Conservation (phyloP, 2,113 vertebrate species). For the Paracanthobrama guichenoti region DNA sequence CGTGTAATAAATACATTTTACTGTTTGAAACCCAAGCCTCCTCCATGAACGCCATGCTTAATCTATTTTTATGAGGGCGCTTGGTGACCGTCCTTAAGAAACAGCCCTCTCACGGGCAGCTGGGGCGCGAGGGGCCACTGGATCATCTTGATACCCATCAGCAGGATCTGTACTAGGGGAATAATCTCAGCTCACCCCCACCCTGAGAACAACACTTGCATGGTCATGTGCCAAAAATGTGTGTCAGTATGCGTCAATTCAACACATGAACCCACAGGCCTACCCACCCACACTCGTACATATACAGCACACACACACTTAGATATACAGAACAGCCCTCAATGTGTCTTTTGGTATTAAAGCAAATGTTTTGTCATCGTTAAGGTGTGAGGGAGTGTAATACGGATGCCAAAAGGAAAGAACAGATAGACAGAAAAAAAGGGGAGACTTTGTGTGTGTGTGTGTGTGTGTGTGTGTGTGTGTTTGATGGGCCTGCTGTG, state of each 20-base stretch:
- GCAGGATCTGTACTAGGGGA: background rate
- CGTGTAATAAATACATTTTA: background rate
- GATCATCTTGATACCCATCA: constrained; percentile 16
- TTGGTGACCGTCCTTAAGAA: background rate
- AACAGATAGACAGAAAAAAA: background rate
- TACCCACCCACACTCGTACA: constrained; percentile 23
- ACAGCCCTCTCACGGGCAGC: background rate
- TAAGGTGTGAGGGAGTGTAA: background rate
- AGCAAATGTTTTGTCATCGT: constrained; percentile 30
- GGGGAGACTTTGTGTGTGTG: background rate
- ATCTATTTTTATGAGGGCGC: constrained; percentile 29
- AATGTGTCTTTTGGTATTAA: constrained; percentile 6
- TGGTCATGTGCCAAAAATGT: constrained; percentile 12
- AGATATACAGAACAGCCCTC: constrained; percentile 8
- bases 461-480: constrained; percentile 47
- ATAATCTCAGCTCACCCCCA: constrained; percentile 22
- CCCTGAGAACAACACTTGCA: background rate
- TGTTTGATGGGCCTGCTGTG: constrained; percentile 61
- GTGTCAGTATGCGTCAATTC: constrained; percentile 41
- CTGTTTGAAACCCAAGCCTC: background rate
- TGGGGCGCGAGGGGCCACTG: background rate
- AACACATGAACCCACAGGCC: constrained; percentile 37
- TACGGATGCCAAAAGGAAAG: background rate
- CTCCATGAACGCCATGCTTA: background rate
- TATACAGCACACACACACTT: constrained; percentile 10